Evolutionary conservation across 2,797 vertebrate species (phyloP).

Genomic region (Malacoraja senta): DNA sequence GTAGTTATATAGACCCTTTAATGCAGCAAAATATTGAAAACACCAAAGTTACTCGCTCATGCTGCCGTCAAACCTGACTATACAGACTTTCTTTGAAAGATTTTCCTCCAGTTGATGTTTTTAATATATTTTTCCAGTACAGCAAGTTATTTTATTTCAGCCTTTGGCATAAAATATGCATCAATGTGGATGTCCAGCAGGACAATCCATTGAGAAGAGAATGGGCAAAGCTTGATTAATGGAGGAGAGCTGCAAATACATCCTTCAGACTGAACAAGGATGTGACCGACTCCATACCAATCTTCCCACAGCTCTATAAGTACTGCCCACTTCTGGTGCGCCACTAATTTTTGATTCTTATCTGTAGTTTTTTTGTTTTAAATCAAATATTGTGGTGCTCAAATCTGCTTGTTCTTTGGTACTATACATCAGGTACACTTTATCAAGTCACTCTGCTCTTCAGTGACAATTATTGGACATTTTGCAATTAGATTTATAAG

Average conservation of each 20-base stretch:
- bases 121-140: not conserved
- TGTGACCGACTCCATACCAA: not conserved
- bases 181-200: not conserved
- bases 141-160: not conserved
- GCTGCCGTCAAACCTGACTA: not conserved
- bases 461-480: conserved; percentile 11
- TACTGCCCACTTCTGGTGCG: not conserved
- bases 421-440: not conserved
- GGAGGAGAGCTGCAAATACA: not conserved
- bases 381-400: not conserved
- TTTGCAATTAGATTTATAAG: conserved; percentile 21
- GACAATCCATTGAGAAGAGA: not conserved
- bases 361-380: not conserved
- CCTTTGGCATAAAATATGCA: not conserved
- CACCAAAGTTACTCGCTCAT: not conserved
- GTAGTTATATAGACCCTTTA: not conserved
- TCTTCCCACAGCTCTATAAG: not conserved
- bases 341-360: not conserved
- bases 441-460: conserved; percentile 17
- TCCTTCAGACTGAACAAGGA: not conserved
- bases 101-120: not conserved
- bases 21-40: not conserved
- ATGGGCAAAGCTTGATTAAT: not conserved
- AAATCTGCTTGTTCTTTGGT: conserved; percentile 10
- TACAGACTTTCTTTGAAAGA: not conserved